Base-by-base conservation (phyloP, 23 tunicate species). In the Corella eumyota region DNA sequence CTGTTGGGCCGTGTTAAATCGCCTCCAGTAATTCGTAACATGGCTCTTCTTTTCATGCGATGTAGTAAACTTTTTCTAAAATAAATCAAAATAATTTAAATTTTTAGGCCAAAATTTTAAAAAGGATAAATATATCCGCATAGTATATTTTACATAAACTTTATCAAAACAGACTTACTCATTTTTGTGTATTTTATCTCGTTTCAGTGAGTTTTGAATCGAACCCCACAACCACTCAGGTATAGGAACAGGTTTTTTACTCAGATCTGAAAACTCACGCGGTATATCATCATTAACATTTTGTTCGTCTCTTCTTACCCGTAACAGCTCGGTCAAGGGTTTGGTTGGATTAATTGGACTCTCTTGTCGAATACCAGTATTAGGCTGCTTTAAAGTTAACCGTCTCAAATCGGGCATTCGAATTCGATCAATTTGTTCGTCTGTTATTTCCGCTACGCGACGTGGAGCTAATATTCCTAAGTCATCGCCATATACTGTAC, bases 11-110 rank as follows among this genome's bases (percentile, higher is more conserved):
- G 53, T 28, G 96, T 58, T 55, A 4, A 53, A 32, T 56, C 32
- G 25, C 96, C 96, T 9, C 85, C 86, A 34, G 63, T 62, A 32
- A 88, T 88, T 55, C 67, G 67, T 36, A 72, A 46, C 28, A 64
- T 40, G 0, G 66, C 66, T 29, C 76, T 59, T 35, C 80, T 71
- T 54, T 68, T 67, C 54, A 50, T 47, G 52, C 67, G 47, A n/a
- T 45, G 36, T 45, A 64, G 20, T 17, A 60, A 22, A 36, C 53
- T 30, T 30, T 37, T 48, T 37, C 74, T 69, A 54, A 34, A 56
- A 60, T 11, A 53, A 15, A n/a, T n/a, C n/a, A n/a, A n/a, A n/a
- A n/a, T n/a, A n/a, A n/a, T n/a, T n/a, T n/a, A n/a, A n/a, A n/a
- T n/a, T n/a, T n/a, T n/a, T n/a, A n/a, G n/a, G n/a, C n/a, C n/a